Evolutionary conservation across 2,888 invertebrate genomes (phyloP), one percentile per base, ranked within the genome.

Genomic region (Clanis bilineata): DNA sequence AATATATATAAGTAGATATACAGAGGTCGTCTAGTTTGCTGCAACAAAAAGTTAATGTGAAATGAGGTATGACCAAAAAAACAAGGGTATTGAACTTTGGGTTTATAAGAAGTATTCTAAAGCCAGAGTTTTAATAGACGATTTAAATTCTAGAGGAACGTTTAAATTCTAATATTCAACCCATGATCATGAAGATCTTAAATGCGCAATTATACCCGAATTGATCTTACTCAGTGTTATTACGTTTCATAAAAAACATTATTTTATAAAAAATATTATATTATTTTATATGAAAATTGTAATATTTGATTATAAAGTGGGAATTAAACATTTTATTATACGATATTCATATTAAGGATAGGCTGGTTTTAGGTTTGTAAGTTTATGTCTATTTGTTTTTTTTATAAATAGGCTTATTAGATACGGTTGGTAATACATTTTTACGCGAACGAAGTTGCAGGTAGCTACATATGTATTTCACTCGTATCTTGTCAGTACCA

Each of bases 1-100:
- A 47, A 18, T 47, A n/a, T n/a, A n/a, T n/a, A n/a, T n/a, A n/a
- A n/a, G n/a, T n/a, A n/a, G n/a, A n/a, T n/a, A n/a, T n/a, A n/a
- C n/a, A n/a, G n/a, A n/a, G 18, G 25, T 32, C 18, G 32, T 44
- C 41, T 55, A 44, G 43, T 43, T 44, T 59, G 32, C 22, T 44
- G 36, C 54, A 55, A 43, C 23, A 59, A 21, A 54, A 57, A 51
- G 51, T 51, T 51, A 51, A 51, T 51, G 28, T 32, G 51, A 51
- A 51, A 51, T 51, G 28, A 51, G 32, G 18, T 51, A 21, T 28
- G 28, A 18, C 7, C 18, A 6, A 47, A 51, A 32, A 32, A 51
- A 28, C 32, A 5, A 18, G 51, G 15, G 15, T 12, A 51, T 32
- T 32, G 51, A 47, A 51, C 51, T 51, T 18, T 32, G 28, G 51